Evolutionary conservation across 2,888 invertebrate genomes (phyloP), one percentile per base, ranked within the genome.

Genomic region (Coelinius sp.): DNA sequence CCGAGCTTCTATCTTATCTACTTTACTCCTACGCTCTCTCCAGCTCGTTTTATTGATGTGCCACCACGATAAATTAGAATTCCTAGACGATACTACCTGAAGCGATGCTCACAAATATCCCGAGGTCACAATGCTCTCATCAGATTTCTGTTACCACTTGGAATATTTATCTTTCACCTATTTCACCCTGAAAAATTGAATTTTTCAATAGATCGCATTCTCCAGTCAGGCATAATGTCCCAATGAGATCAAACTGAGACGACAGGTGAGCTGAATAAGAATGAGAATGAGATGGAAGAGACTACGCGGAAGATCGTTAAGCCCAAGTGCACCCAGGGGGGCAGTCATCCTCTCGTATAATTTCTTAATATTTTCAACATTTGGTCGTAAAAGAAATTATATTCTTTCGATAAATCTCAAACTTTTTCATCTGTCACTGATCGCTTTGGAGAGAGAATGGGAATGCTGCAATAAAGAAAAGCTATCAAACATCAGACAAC

Each of bases 51-150:
- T 59, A 59, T 59, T 31, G 59, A 59, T 59, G 31, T 35, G 35
- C 14, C 31, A 59, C 59, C n/a, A 20, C 59, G 59, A 31, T 59
- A 59, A 59, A 59, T 59, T 59, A 31, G 35, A 59, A 59, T 27
- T 59, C 31, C 59, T 17, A 20, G 59, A 17, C 31, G 59, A 59
- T 59, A 59, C 59, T 31, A 20, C 31, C 6, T 35, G 35, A 8
- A 59, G 5, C 17, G 35, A 14, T 35, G 31, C 14, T 59, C 17
- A 17, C 31, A 12, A 59, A 10, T 20, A 35, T 20, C 20, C 24
- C n/a, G 56, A 35, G 59, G 35, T 59, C 14, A 14, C 20, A 35
- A 20, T 17, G 35, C 10, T 59, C 35, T 59, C 35, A 17, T 59
- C 35, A 35, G 59, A 59, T 59, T 59, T 59, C 20, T 53, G n/a